Percentiles rank a stretch among this genome's conserved stretches.
phyloP scores from a whole-genome alignment of 2,888 invertebrate genomes.

The Melipona beecheii region DNA sequence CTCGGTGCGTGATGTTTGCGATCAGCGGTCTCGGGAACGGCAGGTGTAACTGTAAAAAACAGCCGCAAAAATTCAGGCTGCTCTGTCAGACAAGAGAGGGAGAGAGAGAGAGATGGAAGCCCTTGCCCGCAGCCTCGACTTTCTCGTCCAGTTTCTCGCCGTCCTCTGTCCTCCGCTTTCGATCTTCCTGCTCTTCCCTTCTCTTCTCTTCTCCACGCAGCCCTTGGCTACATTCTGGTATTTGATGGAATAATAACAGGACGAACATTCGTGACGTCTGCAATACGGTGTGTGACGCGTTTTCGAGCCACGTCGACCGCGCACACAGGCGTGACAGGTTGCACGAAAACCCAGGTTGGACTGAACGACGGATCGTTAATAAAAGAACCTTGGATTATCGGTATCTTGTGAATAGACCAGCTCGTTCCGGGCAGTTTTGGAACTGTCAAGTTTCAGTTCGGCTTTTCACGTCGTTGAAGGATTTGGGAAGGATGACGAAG shows the following conservation, averaged over 20 bases:
- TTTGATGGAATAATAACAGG: conserved; percentile 72
- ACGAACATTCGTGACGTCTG: conserved; percentile 54
- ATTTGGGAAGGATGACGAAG: neutral
- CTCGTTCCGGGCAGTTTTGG: neutral
- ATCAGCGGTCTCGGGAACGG: conserved; percentile 63
- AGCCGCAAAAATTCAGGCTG: conserved; percentile 68
- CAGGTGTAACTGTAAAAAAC: conserved; percentile 72
- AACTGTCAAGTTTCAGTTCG: neutral
- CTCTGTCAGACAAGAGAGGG: neutral
- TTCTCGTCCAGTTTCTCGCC: conserved; percentile 13
- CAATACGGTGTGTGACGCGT: conserved; percentile 23
- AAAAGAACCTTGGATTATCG: conserved; percentile 32
- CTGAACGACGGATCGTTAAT: conserved; percentile 48
- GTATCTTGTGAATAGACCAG: neutral
- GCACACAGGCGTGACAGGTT: conserved; percentile 44
- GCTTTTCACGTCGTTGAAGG: neutral
- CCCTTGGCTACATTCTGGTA: conserved; percentile 55
- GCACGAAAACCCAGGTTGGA: conserved; percentile 40
- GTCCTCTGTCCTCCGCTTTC: neutral
- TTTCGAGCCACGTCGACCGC: conserved; percentile 9
- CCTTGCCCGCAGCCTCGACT: conserved; percentile 11
- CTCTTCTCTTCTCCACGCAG: neutral
- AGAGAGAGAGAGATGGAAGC: conserved; percentile 19
- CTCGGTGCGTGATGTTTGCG: conserved; percentile 69
- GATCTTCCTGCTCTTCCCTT: neutral